These are phyloP conservation scores for Oikopleura dioica DNA, from an alignment of 23 tunicate genomes.

Conservation along the genomic window DNA sequence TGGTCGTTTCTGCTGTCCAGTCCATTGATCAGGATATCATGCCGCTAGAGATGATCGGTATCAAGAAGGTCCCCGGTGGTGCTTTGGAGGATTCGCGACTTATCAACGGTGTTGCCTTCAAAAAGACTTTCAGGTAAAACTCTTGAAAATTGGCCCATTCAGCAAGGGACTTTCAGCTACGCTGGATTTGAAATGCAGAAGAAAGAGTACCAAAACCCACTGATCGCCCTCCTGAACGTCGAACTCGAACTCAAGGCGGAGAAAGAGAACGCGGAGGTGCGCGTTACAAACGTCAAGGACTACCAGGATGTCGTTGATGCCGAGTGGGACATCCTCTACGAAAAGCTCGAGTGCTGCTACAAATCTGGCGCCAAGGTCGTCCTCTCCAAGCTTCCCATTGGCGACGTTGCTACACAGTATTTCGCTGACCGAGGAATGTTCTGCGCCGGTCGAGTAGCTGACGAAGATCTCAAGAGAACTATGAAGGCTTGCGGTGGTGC, in stretches of 20 bases:
- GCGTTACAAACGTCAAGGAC: constrained; percentile 81
- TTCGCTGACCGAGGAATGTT: constrained; percentile 96
- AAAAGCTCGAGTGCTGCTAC: constrained; percentile 50
- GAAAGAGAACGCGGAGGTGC: constrained; percentile 87
- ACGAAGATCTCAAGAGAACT: constrained; percentile 69
- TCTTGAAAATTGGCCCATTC: not conserved
- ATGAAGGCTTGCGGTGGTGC: constrained; percentile 37
- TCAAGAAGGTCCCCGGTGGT: constrained; percentile 90
- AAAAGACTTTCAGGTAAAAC: constrained; percentile 22
- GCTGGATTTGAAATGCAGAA: constrained; percentile 98
- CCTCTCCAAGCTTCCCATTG: constrained; percentile 67
- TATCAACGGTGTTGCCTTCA: constrained; percentile 90
- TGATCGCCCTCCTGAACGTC: constrained; percentile 70
- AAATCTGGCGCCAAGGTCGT: constrained; percentile 93
- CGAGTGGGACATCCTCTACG: constrained; percentile 88
- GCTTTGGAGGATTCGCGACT: constrained; percentile 67
- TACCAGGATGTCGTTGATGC: constrained; percentile 97
- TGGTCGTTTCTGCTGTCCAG: constrained; percentile 87
- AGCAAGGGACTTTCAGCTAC: constrained; percentile 34
- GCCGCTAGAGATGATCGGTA: constrained; percentile 92
- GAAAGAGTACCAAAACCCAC: constrained; percentile 64
- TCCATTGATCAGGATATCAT: constrained; percentile 46
- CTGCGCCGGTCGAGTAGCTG: constrained; percentile 88
- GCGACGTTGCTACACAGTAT: constrained; percentile 96
- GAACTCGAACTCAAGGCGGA: constrained; percentile 89